phyloP scores from a whole-genome alignment of 2,888 invertebrate species.

The Agonopterix heracliana region DNA sequence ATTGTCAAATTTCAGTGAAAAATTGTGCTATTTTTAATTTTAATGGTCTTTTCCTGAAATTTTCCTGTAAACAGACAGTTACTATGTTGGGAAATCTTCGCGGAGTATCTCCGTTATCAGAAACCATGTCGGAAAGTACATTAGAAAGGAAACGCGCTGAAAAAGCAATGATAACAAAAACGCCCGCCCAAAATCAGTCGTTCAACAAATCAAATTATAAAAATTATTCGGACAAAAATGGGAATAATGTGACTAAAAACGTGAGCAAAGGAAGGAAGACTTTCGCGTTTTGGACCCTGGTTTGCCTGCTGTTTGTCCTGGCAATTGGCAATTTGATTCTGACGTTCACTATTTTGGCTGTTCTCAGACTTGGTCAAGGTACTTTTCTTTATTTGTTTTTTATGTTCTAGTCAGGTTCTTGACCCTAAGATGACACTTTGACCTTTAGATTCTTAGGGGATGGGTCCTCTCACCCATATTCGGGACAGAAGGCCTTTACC shows the following conservation, averaged over 20 bases:
- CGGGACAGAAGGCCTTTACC: too few species aligned
- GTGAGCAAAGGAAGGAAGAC: slow-evolving; percentile 74
- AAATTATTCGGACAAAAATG: slow-evolving; percentile 66
- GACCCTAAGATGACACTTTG: too few species aligned
- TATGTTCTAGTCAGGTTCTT: neutral
- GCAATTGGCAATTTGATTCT: slow-evolving; percentile 87
- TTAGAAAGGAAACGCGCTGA: slow-evolving; percentile 57
- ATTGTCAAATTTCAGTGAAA: slow-evolving; percentile 30
- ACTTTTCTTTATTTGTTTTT: slow-evolving; percentile 11
- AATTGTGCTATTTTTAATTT: slow-evolving; percentile 53
- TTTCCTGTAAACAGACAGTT: slow-evolving; percentile 17
- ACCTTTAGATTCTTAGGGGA: too few species aligned
- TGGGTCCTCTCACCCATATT: too few species aligned
- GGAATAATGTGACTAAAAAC: slow-evolving; percentile 58
- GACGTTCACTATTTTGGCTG: slow-evolving; percentile 87
- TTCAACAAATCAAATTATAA: slow-evolving; percentile 41
- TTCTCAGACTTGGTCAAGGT: slow-evolving; percentile 84
- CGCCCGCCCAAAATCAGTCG: slow-evolving; percentile 47
- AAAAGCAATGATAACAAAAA: slow-evolving; percentile 58
- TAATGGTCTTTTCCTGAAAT: slow-evolving; percentile 24
- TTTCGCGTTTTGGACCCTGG: slow-evolving; percentile 87
- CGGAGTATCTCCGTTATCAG: slow-evolving; percentile 58
- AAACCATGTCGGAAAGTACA: slow-evolving; percentile 60
- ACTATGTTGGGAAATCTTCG: slow-evolving; percentile 48
- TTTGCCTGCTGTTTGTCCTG: slow-evolving; percentile 81